Evolutionary conservation across 2,888 invertebrate genomes (phyloP), one percentile per base, ranked within the genome.

Genomic region (Aphodius sticticus): DNA sequence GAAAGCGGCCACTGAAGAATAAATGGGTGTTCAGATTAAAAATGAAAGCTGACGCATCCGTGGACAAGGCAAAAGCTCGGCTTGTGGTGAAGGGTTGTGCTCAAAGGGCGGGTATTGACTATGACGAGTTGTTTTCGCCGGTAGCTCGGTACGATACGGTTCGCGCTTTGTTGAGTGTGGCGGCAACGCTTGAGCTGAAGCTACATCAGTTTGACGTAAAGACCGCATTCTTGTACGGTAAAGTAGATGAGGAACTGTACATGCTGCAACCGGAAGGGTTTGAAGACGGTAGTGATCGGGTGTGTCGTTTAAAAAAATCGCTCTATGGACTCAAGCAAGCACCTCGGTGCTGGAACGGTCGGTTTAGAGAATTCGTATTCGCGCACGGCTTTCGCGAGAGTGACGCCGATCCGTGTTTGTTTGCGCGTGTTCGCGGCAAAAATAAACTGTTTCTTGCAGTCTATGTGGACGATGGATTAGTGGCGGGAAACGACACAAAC

Each of bases 251-350:
- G n/a, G n/a, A n/a, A n/a, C n/a, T n/a, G n/a, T n/a, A n/a, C n/a
- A n/a, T n/a, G n/a, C n/a, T n/a, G n/a, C n/a, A n/a, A n/a, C n/a
- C n/a, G n/a, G 82, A 86, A 78, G 87, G 87, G 9, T 86, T 83
- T 78, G 78, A 83, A 16, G 85, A 87, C 81, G 85, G 84, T n/a
- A 82, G 84, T 2, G 77, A 76, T 6, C 70, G 78, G 26, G 86
- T 87, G 6, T 88, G 87, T 79, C 82, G 83, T 70, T 81, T 88
- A 12, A 83, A 83, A n/a, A 84, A 82, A 79, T 85, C 86, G 76
- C 71, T 88, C 26, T 88, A 88, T 83, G 88, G 88, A 9, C 82
- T 88, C 1, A 88, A 87, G 78, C 87, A 88, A 81, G 84, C n/a
- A n/a, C n/a, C n/a, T n/a, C n/a, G n/a, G n/a, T n/a, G n/a, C n/a